Evolutionary conservation across 2,797 vertebrate genomes (phyloP).

Genomic region (Yasuhikotakia modesta): DNA sequence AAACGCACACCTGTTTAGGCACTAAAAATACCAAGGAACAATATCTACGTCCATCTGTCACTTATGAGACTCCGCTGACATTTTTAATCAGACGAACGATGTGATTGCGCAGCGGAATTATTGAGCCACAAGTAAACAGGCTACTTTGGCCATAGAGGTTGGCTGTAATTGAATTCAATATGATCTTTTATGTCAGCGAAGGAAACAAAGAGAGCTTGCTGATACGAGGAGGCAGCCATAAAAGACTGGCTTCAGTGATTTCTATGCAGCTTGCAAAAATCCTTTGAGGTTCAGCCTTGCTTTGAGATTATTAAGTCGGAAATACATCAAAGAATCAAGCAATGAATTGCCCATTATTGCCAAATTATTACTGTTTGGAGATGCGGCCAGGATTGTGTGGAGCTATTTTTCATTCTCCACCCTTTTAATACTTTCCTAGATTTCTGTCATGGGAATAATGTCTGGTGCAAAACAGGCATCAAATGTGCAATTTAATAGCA

Average conservation of each 20-base stretch:
- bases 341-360: conserved; percentile 67
- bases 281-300: conserved; percentile 54
- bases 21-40: conserved; percentile 74
- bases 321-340: conserved; percentile 67
- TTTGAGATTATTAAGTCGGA: conserved; percentile 67
- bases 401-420: conserved; percentile 67
- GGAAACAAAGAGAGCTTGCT: conserved; percentile 57
- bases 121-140: conserved; percentile 71
- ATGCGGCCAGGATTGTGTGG: conserved; percentile 69
- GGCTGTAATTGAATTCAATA: conserved; percentile 64
- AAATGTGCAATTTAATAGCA: conserved; percentile 43
- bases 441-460: conserved; percentile 54
- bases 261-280: conserved; percentile 60
- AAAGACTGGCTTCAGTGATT: conserved; percentile 61
- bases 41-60: conserved; percentile 76
- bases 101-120: conserved; percentile 69
- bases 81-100: conserved; percentile 78
- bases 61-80: conserved; percentile 73
- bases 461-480: conserved; percentile 19
- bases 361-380: conserved; percentile 75
- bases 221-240: conserved; percentile 60
- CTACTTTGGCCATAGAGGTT: conserved; percentile 47
- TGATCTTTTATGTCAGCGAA: conserved; percentile 62
- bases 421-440: conserved; percentile 70
- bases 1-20: conserved; percentile 76